phyloP scores from a whole-genome alignment of 2,113 vertebrate genomes.

The Polypterus bichir region DNA sequence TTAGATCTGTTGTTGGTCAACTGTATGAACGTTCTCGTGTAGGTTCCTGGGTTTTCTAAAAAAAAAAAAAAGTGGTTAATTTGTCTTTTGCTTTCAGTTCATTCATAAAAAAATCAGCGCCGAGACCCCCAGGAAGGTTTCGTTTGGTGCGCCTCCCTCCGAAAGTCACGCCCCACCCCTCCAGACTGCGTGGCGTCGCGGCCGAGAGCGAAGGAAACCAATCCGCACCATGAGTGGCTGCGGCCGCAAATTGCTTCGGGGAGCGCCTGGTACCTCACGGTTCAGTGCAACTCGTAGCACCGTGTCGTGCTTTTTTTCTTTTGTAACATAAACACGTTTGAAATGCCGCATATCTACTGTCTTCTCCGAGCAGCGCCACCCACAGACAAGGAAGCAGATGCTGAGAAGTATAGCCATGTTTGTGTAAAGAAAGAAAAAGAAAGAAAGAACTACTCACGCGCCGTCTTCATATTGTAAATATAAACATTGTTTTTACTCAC shows the following conservation, averaged over 20 bases:
- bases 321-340: background rate
- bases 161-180: slow-evolving; percentile 37
- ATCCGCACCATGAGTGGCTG: slow-evolving; percentile 43
- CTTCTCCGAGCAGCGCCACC: no score
- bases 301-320: background rate
- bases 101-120: slow-evolving; percentile 45
- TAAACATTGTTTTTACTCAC: no score
- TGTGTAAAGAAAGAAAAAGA: no score
- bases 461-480: no score
- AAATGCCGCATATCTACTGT: no score
- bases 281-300: slow-evolving; percentile 1
- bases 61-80: slow-evolving; percentile 32
- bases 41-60: slow-evolving; percentile 21
- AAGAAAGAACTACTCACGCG: no score
- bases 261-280: slow-evolving; percentile 34
- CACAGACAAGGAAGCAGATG: no score
- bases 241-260: slow-evolving; percentile 43
- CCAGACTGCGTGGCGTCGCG: slow-evolving; percentile 66
- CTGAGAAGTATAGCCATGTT: no score
- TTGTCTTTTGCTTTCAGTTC: slow-evolving; percentile 42
- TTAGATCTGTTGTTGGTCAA: slow-evolving; percentile 10
- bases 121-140: slow-evolving; percentile 33
- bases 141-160: slow-evolving; percentile 16
- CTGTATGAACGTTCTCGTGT: slow-evolving; percentile 13
- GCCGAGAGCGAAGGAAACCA: slow-evolving; percentile 43